phyloP scores from a whole-genome alignment of 1,140 invertebrate genomes.

The Lycorma delicatula region DNA sequence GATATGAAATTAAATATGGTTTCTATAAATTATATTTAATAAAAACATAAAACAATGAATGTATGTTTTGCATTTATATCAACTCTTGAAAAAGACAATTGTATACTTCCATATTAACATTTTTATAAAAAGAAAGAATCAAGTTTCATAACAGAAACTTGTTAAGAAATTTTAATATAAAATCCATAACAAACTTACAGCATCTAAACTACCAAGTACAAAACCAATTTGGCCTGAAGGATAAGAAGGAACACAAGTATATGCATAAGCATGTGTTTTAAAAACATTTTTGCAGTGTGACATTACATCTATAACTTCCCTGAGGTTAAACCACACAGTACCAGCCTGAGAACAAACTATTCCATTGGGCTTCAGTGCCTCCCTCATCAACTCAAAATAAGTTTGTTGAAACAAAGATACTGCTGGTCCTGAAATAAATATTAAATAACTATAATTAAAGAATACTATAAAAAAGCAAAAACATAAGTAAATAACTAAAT shows the following conservation, averaged over 20 bases:
- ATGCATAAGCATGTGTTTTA: conserved; percentile 65
- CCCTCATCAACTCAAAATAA: conserved; percentile 81
- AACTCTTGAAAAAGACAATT: no score
- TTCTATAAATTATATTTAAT: no score
- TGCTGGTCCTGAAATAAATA: conserved; percentile 52
- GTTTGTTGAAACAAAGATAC: conserved; percentile 65
- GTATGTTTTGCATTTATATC: no score
- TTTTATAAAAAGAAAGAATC: no score
- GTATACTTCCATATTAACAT: no score
- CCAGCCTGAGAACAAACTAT: conserved; percentile 92
- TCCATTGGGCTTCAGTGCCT: conserved; percentile 72
- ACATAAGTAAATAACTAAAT: neutral
- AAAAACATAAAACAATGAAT: no score
- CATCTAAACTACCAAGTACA: conserved; percentile 61
- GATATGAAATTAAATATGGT: no score
- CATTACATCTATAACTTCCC: conserved; percentile 67
- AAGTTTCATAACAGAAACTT: neutral
- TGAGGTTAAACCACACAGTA: conserved; percentile 79
- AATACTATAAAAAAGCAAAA: neutral
- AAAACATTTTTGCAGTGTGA: conserved; percentile 67
- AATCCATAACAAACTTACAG: conserved; percentile 39
- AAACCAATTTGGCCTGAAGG: conserved; percentile 95
- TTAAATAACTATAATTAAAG: neutral
- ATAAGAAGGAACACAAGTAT: conserved; percentile 85
- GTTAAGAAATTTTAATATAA: neutral